A percentile compares a stretch with the other conserved stretches of the same genome.
These are phyloP conservation scores for Aplocera efformata DNA, from an alignment of 2,888 invertebrate genomes.

Conservation along the genomic window DNA sequence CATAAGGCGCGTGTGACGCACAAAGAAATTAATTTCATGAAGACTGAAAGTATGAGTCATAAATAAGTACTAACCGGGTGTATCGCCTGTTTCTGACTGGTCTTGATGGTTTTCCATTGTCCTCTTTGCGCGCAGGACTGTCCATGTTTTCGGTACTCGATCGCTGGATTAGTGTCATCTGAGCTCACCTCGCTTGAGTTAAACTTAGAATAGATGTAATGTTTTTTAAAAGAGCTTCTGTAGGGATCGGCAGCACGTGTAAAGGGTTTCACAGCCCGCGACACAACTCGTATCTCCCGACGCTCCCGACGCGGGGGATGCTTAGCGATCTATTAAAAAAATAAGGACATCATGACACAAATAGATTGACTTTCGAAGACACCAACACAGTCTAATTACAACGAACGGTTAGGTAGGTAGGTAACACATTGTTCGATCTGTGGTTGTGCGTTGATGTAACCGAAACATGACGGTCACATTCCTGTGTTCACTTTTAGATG, in stretches of 20 bases:
- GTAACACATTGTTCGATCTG: slow-evolving; percentile 49
- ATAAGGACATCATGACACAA: slow-evolving; percentile 79
- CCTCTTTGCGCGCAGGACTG: slow-evolving; percentile 58
- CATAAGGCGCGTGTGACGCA: slow-evolving; percentile 52
- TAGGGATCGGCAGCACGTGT: slow-evolving; percentile 61
- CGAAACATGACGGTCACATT: slow-evolving; percentile 79
- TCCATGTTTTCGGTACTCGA: slow-evolving; percentile 55
- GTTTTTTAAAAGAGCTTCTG: slow-evolving; percentile 27
- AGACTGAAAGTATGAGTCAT: slow-evolving; percentile 70
- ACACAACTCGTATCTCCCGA: slow-evolving; percentile 68
- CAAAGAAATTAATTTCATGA: slow-evolving; percentile 62
- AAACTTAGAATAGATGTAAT: slow-evolving; percentile 30
- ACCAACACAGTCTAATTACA: slow-evolving; percentile 54
- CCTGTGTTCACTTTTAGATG: slow-evolving; percentile 69
- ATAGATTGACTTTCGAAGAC: slow-evolving; percentile 70
- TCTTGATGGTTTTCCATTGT: slow-evolving; percentile 77
- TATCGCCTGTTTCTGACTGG: slow-evolving; percentile 86
- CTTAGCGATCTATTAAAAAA: slow-evolving; percentile 77
- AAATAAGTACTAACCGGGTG: slow-evolving; percentile 81
- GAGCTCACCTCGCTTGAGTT: slow-evolving; percentile 33
- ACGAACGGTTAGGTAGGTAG: slow-evolving; percentile 50
- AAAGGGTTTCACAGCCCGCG: slow-evolving; percentile 60
- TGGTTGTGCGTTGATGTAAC: slow-evolving; percentile 71
- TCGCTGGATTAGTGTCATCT: slow-evolving; percentile 68
- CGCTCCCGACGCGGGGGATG: slow-evolving; percentile 75